Percentiles rank a stretch among this genome's conserved stretches.
These are phyloP conservation scores for Thaumetopoea pityocampa DNA, from an alignment of 1,140 invertebrate genomes.

Conservation along the genomic window DNA sequence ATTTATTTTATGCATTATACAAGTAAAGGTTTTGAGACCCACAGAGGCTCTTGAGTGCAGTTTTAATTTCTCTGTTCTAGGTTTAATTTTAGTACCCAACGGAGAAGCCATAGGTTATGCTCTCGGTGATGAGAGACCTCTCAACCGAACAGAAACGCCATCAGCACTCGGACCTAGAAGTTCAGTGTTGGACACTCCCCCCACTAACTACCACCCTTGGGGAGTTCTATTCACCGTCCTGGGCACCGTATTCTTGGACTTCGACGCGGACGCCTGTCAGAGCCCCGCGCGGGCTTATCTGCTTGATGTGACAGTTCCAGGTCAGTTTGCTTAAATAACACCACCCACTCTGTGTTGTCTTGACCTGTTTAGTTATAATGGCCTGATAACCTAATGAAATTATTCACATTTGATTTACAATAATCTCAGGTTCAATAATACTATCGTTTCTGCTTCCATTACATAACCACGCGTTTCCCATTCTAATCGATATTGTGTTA, in stretches of 20 bases:
- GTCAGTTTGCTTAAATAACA: conserved; percentile 65
- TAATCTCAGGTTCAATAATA: too few relatives aligned
- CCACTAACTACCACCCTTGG: conserved; percentile 82
- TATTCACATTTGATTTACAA: conserved; percentile 3
- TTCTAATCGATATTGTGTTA: too few relatives aligned
- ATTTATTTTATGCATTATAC: too few relatives aligned
- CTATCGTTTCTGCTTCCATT: too few relatives aligned
- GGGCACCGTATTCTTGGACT: conserved; percentile 95
- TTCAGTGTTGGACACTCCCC: conserved; percentile 46
- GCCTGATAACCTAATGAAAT: neutral
- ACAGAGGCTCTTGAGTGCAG: neutral
- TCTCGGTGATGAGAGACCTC: conserved; percentile 82
- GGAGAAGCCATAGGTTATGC: conserved; percentile 89
- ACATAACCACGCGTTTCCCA: too few relatives aligned
- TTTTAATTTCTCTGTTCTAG: conserved; percentile 63
- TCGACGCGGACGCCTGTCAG: conserved; percentile 97
- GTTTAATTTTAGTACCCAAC: conserved; percentile 92
- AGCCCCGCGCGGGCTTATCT: conserved; percentile 95
- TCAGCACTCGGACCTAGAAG: conserved; percentile 57
- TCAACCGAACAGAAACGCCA: conserved; percentile 48
- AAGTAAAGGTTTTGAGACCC: too few relatives aligned
- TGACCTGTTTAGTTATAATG: neutral
- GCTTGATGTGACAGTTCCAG: conserved; percentile 92
- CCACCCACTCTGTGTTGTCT: neutral
- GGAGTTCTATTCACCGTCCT: conserved; percentile 94